Evolutionary conservation across 2,797 vertebrate genomes (phyloP), one percentile per base, ranked within the genome.

Genomic region (Danio choprae): DNA sequence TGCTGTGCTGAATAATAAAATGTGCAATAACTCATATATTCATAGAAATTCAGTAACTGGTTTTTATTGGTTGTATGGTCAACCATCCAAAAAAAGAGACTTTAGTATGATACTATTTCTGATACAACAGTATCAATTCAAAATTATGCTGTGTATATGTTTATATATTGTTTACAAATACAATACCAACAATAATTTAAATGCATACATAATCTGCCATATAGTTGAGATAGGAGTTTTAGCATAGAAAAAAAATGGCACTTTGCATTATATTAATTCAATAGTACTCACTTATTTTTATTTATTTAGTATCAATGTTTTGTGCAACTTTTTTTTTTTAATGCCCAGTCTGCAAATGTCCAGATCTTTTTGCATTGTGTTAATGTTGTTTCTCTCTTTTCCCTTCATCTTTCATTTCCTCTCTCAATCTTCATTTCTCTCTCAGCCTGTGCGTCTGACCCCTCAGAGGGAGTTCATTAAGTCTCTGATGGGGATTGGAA

Each of bases 381-480:
- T 29, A 72, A 20, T 44, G 6, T 65, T 59, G 11, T 41, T 48
- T 64, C 58, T 62, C 40, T 77, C 20, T 59, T 11, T 2, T 68
- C 20, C 38, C 10, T 8, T 56, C 16, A 38, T 53, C 29, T 55
- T 20, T 55, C n/a, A 5, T 38, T 62, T 60, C 8, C 8, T 50
- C 38, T 48, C 15, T 64, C 63, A 22, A 11, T 29, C 53, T 64
- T 58, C 40, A n/a, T 10, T 18, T 40, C 36, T 9, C 63, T 59
- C 53, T 4, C 86, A 98, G 96, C 96, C 97, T 0, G 92, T 95
- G 77, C 93, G 97, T 7, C 92, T 99, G 18, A 95, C 96, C 0
- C 97, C 97, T 0, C 97, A 98, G 91, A 87, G 97, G 4, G 97
- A 98, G 44, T 98, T 98, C 90, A 97, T 99, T 79, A 97, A 98